Evolutionary conservation across 2,888 invertebrate species (phyloP).

Genomic region (Stenolophus ochropezus): DNA sequence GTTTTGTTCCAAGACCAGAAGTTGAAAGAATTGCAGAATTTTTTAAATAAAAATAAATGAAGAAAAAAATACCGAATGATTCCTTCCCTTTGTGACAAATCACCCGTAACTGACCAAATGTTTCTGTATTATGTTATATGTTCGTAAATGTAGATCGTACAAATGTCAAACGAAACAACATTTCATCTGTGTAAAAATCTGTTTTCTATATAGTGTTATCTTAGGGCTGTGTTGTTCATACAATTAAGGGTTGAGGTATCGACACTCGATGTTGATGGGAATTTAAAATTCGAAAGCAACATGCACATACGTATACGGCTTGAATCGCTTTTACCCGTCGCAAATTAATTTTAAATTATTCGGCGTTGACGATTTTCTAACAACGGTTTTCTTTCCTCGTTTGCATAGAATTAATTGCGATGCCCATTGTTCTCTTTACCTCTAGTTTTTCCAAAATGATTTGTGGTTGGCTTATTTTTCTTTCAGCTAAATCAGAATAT

Average conservation of each 20-base stretch:
- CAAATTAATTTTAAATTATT: conserved; percentile 31
- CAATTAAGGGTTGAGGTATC: conserved; percentile 31
- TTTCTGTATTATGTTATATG: conserved; percentile 56
- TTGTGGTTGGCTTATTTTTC: neutral
- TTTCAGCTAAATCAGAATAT: neutral
- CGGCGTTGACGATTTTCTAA: conserved; percentile 22
- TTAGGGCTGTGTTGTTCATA: conserved; percentile 57
- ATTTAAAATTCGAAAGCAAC: conserved; percentile 41
- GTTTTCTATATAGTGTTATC: conserved; percentile 53
- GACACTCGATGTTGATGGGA: conserved; percentile 30
- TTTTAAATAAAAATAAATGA: conserved; percentile 36
- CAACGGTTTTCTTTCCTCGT: conserved; percentile 11
- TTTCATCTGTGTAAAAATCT: conserved; percentile 39
- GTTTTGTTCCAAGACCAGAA: neutral
- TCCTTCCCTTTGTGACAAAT: conserved; percentile 59
- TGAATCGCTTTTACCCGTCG: conserved; percentile 34
- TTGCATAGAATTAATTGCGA: conserved; percentile 1
- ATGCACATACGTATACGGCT: conserved; percentile 45
- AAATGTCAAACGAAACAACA: conserved; percentile 44
- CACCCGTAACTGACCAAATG: conserved; percentile 55
- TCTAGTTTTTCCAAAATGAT: neutral
- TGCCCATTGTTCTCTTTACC: neutral
- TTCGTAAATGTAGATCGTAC: conserved; percentile 47
- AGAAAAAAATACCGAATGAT: conserved; percentile 52
- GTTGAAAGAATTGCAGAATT: conserved; percentile 46